Base-by-base conservation (phyloP, 2,113 vertebrate species). In the Prolemur simus region DNA sequence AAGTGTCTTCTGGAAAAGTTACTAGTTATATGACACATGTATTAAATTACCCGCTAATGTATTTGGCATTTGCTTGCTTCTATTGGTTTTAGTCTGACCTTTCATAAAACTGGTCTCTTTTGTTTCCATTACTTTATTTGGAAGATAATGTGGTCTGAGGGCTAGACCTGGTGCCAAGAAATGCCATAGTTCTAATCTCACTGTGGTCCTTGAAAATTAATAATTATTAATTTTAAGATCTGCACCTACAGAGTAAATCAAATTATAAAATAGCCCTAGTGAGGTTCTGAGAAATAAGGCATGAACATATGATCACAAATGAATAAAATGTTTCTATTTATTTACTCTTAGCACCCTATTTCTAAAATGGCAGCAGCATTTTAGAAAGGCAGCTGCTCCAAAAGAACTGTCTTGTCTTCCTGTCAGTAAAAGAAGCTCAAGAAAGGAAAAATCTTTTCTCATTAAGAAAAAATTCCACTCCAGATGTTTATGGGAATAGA, bases 41-140 rank as follows among this genome's bases (percentile, higher is more conserved):
- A 34, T 21, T 90, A 17, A 29, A 84, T 88, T 87, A 93, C n/a
- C 39, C 52, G 45, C 25, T 74, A 76, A 85, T 81, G 34, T 58
- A 85, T 86, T n/a, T 89, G 80, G 56, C 52, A 94, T 73, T 87
- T 82, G 78, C 56, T 95, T 84, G 56, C n/a, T 97, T 93, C 96
- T 66, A 76, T 42, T 76, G n/a, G 74, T 92, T 95, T 78, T 54
- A 91, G 69, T 69, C 77, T 90, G 80, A 71, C 45, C 76, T 76
- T 96, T 94, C 49, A 71, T 66, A n/a, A 97, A 95, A 88, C 13
- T 54, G 21, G 20, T 87, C 56, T 81, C 21, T 91, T 89, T 92
- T 76, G 25, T 84, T 85, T 87, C 74, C 32, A 58, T 68, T 91
- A 88, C 86, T 63, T 93, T 88, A 77, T 80, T 88, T 92, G 60